Percentiles rank a stretch among this genome's conserved stretches.
Conservation (phyloP, 2,797 vertebrate genomes). For the Gymnodraco acuticeps region DNA sequence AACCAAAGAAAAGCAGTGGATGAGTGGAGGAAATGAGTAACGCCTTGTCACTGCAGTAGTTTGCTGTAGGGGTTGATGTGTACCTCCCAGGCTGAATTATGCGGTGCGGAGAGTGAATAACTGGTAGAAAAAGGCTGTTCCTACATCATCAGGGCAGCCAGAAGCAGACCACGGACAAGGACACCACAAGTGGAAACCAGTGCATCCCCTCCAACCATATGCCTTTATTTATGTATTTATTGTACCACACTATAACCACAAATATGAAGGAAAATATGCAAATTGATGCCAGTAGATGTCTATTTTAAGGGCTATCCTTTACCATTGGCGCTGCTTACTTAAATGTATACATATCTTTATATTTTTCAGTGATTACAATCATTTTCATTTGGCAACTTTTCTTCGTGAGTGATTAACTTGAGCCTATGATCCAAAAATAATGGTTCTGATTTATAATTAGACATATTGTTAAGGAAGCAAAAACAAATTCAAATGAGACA, state of each 20-base stretch:
- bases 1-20: constrained; percentile 20
- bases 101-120: constrained; percentile 64
- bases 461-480: constrained; percentile 5
- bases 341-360: constrained; percentile 38
- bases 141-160: constrained; percentile 65
- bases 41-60: constrained; percentile 34
- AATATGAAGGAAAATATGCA: constrained; percentile 77
- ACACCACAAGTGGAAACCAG: constrained; percentile 84
- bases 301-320: constrained; percentile 60
- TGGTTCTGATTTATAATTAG: background rate
- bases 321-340: constrained; percentile 41
- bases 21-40: constrained; percentile 61
- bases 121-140: constrained; percentile 59
- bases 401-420: constrained; percentile 15
- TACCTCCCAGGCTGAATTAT: constrained; percentile 73
- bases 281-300: constrained; percentile 52
- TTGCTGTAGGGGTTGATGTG: constrained; percentile 49
- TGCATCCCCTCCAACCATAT: constrained; percentile 66
- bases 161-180: constrained; percentile 70
- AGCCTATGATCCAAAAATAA: background rate
- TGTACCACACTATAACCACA: constrained; percentile 68
- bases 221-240: constrained; percentile 78
- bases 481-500: background rate
- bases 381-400: constrained; percentile 2
- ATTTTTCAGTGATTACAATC: constrained; percentile 15